Evolutionary conservation across 2,113 vertebrate species (phyloP).

Genomic region (Rafetus swinhoei): DNA sequence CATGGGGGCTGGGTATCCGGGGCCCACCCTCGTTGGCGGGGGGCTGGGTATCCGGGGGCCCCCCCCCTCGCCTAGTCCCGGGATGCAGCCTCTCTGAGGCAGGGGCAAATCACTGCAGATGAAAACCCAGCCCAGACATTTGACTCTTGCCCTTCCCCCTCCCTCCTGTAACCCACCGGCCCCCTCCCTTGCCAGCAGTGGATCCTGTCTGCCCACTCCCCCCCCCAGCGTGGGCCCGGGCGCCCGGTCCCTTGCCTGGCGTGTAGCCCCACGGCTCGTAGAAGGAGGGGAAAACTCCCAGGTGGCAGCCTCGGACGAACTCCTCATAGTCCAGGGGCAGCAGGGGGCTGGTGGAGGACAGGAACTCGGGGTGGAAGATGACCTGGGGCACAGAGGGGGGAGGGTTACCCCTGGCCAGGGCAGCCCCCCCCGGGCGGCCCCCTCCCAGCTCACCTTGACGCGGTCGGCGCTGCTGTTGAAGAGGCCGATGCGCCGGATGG

Average conservation of each 20-base stretch:
- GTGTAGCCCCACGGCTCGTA: conserved; percentile 97
- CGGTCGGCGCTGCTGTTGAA: conserved; percentile 91
- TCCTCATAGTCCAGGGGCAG: conserved; percentile 94
- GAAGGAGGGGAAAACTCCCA: conserved; percentile 94
- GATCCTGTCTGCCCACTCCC: neutral
- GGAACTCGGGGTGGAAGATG: conserved; percentile 94
- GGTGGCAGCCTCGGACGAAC: conserved; percentile 93
- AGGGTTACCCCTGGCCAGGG: neutral
- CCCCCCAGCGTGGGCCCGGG: too few species aligned
- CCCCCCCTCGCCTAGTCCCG: neutral
- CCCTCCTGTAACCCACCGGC: too few species aligned
- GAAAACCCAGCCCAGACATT: neutral
- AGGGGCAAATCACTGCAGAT: neutral
- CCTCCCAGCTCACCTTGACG: conserved; percentile 83
- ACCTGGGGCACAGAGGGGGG: conserved; percentile 75
- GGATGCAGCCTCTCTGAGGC: neutral
- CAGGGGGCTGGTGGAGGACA: conserved; percentile 92
- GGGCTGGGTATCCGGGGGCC: neutral
- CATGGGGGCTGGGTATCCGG: too few species aligned
- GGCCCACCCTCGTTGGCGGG: neutral
- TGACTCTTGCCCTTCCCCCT: neutral
- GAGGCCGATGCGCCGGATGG: conserved; percentile 90
- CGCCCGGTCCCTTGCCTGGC: conserved; percentile 80
- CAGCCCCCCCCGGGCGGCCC: too few species aligned
- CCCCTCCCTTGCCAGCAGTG: neutral